These are phyloP conservation scores for Scytalopus superciliaris DNA, from an alignment of 2,113 vertebrate genomes.

Conservation along the genomic window DNA sequence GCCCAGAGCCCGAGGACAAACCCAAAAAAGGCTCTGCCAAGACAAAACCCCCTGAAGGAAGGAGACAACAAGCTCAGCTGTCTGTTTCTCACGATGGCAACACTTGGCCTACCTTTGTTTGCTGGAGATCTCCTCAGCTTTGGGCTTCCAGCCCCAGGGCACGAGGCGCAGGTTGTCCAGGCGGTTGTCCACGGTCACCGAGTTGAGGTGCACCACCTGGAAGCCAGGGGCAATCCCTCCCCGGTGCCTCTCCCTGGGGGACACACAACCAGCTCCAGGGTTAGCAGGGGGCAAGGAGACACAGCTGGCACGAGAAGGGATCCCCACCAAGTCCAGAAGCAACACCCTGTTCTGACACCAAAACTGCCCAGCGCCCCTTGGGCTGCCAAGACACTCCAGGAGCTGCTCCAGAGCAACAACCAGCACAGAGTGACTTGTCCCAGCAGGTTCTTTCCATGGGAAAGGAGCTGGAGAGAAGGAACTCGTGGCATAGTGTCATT, in stretches of 20 bases:
- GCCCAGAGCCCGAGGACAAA: background rate
- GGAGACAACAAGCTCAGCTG: background rate
- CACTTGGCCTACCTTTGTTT: conserved; percentile 96
- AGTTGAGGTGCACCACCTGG: conserved; percentile 95
- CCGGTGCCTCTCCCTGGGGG: conserved; percentile 91
- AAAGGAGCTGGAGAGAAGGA: background rate
- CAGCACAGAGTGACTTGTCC: background rate
- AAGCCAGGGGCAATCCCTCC: conserved; percentile 95
- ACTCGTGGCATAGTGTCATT: background rate
- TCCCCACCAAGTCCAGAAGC: background rate
- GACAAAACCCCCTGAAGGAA: background rate
- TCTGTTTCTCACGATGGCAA: too few relatives aligned
- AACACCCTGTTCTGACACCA: rapidly evolving
- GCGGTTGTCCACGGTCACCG: conserved; percentile 95
- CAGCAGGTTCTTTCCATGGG: background rate
- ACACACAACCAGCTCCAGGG: background rate
- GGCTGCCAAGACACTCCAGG: background rate
- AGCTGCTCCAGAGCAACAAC: background rate
- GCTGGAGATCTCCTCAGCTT: conserved; percentile 92
- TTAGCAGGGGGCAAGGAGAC: background rate
- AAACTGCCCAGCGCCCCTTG: background rate
- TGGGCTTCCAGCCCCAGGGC: conserved; percentile 91
- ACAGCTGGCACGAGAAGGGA: background rate
- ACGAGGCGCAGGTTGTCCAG: conserved; percentile 94
- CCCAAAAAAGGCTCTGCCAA: background rate